Evolutionary conservation across 2,797 vertebrate species (phyloP).

Genomic region (Xenops minutus): DNA sequence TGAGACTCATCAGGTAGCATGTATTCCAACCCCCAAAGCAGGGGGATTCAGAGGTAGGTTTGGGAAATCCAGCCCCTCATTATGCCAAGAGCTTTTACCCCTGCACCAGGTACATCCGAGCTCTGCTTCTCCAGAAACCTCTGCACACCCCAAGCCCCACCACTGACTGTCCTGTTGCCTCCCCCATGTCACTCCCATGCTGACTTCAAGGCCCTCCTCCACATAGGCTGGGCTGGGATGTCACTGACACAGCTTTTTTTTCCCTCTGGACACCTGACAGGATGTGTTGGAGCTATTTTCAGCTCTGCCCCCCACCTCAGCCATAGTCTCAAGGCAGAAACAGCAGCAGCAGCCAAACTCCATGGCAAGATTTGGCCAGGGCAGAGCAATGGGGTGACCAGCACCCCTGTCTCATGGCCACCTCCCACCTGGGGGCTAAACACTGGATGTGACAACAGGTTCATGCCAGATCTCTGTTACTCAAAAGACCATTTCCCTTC

Average conservation of each 20-base stretch:
- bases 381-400: neutral
- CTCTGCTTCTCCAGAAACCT: neutral
- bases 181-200: neutral
- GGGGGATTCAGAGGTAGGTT: neutral
- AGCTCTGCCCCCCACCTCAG: neutral
- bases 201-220: neutral
- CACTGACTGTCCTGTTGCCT: neutral
- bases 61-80: neutral
- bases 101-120: fast-evolving
- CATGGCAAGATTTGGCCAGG: neutral
- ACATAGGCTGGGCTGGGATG: neutral
- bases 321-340: neutral
- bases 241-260: neutral
- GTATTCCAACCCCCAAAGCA: neutral
- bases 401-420: neutral
- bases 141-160: neutral
- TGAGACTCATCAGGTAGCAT: neutral
- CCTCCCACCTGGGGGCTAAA: neutral
- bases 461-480: neutral
- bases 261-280: neutral
- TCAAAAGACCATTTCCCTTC: neutral
- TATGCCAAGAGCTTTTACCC: fast-evolving
- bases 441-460: neutral
- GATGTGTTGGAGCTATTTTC: neutral
- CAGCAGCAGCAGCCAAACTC: fast-evolving